Base-by-base conservation (phyloP, 2,888 invertebrate genomes). In the Napeogenes sylphis region DNA sequence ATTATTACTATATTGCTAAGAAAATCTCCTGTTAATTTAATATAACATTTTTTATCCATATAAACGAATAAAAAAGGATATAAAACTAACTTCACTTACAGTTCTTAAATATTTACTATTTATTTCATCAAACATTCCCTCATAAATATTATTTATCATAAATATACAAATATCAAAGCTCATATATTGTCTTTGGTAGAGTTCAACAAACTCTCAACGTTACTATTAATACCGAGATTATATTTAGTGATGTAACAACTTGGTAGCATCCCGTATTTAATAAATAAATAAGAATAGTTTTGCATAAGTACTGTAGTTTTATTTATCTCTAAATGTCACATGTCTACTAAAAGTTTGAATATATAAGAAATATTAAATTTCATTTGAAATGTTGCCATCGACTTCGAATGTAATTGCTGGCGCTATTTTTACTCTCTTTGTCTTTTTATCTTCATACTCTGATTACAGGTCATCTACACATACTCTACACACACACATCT, bases 161-260 rank as follows among this genome's bases (percentile, higher is more conserved):
- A 1, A 21, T 21, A 21, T 30, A 30, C 51, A 30, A 30, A 30
- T 30, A 4, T 3, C 30, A 12, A 51, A 3, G 5, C 4, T 4
- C 51, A 12, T 51, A 21, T 30, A 30, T 12, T 42, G 42, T 42
- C 42, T 51, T 8, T 4, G 51, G 30, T 30, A 51, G 30, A 51
- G 51, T 51, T 51, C 30, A 51, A 51, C 12, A 30, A 51, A 21
- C 30, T 10, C 10, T 12, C 21, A 51, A 51, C 30, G 51, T 51
- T 60, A 55, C 55, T 60, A 60, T 60, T 60, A 54, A 60, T 60
- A 60, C 13, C 45, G 33, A 21, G 21, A 46, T 55, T 60, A 60
- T 55, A 55, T 55, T 12, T 33, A 35, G 10, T 55, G 55, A 60
- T 54, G 45, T 55, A 60, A 55, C n/a, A 21, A 51, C 21, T 30